phyloP scores from a whole-genome alignment of 1,140 invertebrate species.

The Drosophila auraria region DNA sequence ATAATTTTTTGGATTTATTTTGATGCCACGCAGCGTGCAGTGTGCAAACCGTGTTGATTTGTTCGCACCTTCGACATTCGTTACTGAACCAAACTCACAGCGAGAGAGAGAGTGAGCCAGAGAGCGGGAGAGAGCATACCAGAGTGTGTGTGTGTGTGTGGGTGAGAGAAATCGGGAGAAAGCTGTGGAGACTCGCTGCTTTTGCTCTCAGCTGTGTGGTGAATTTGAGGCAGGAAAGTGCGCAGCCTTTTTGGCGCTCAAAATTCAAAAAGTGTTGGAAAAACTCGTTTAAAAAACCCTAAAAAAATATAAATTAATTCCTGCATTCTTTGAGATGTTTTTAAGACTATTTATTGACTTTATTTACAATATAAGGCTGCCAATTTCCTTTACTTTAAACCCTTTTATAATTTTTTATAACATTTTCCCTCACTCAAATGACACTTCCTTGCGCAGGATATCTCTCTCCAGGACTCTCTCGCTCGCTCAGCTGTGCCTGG shows the following conservation, averaged over 20 bases:
- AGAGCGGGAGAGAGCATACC: conserved; percentile 4
- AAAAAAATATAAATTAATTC: background rate
- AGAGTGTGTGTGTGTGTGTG: conserved; percentile 23
- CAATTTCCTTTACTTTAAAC: too few species aligned
- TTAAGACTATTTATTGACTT: too few species aligned
- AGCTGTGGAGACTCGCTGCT: conserved; percentile 56
- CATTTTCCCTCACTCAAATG: background rate
- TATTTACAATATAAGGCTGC: too few species aligned
- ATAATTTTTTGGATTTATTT: conserved; percentile 75
- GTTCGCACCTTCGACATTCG: conserved; percentile 80
- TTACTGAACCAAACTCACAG: conserved; percentile 71
- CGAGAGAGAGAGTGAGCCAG: conserved; percentile 40
- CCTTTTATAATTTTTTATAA: too few species aligned
- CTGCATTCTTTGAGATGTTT: too few species aligned
- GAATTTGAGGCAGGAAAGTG: conserved; percentile 46
- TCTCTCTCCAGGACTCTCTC: conserved; percentile 9
- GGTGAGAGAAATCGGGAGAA: conserved; percentile 14
- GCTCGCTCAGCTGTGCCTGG: conserved; percentile 24
- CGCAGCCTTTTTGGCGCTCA: conserved; percentile 44
- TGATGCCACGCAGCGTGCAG: conserved; percentile 72
- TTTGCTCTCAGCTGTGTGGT: conserved; percentile 55
- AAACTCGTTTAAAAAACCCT: background rate
- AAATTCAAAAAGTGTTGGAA: background rate
- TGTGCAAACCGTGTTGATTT: conserved; percentile 82
- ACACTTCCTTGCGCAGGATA: conserved; percentile 35